Conservation (phyloP, 2,797 vertebrate species). For the Mareca penelope region DNA sequence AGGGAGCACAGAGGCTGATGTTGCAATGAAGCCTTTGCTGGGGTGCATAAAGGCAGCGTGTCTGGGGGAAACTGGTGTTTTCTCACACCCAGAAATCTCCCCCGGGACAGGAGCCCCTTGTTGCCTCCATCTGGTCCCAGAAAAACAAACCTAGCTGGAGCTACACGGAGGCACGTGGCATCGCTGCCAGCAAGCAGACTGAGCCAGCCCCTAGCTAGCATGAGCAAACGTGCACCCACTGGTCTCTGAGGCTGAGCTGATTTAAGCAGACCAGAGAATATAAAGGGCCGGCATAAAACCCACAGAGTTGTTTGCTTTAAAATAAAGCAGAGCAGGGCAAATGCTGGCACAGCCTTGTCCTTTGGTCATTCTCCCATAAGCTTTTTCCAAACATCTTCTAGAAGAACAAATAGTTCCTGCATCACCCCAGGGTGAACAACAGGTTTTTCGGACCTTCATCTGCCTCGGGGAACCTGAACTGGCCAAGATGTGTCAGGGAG, state of each 20-base stretch:
- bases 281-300: neutral
- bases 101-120: neutral
- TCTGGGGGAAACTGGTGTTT: neutral
- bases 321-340: neutral
- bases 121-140: neutral
- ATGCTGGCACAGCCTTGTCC: fast-evolving
- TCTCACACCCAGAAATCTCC: neutral
- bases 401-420: neutral
- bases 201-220: neutral
- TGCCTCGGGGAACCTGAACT: neutral
- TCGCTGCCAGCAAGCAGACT: neutral
- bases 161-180: neutral
- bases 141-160: neutral
- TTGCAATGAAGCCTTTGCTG: neutral
- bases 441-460: neutral
- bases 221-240: neutral
- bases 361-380: neutral
- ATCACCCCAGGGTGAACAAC: neutral
- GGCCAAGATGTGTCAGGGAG: neutral
- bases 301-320: fast-evolving
- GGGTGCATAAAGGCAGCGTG: neutral
- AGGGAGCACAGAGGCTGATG: neutral
- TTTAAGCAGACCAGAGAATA: neutral
- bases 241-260: neutral
- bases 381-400: neutral